These are phyloP conservation scores for Nematostella vectensis DNA, from an alignment of 92 coral and sea anemone species.

Conservation along the genomic window DNA sequence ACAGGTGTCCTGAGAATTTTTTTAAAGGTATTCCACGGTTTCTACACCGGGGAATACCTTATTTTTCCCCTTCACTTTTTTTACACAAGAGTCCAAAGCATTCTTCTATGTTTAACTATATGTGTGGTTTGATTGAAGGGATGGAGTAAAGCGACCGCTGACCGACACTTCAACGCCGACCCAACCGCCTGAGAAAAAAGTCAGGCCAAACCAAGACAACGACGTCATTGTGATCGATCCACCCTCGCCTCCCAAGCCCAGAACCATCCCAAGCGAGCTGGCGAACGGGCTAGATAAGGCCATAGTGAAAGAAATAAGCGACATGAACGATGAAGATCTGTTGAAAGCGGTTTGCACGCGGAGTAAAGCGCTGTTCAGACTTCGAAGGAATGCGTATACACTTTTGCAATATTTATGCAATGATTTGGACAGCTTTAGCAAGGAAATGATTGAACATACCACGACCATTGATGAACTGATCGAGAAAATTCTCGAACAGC, in stretches of 20 bases:
- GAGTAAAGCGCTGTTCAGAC: conserved; percentile 49
- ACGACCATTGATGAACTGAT: conserved; percentile 74
- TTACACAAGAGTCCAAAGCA: no score
- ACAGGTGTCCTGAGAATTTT: no score
- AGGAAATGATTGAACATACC: conserved; percentile 36
- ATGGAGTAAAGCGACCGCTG: conserved; percentile 31
- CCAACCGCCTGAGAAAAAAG: background rate
- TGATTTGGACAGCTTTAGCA: conserved; percentile 83
- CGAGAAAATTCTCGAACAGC: conserved; percentile 75
- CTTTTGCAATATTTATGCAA: conserved; percentile 77
- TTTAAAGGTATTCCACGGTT: background rate
- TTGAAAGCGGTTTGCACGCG: conserved; percentile 45
- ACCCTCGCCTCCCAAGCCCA: conserved; percentile 30
- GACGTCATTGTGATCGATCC: conserved; percentile 75
- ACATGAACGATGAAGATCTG: conserved; percentile 35
- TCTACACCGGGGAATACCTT: background rate
- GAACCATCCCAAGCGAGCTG: conserved; percentile 4
- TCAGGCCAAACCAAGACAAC: conserved; percentile 24
- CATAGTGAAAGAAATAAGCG: conserved; percentile 37
- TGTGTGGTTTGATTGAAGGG: no score
- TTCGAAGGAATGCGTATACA: conserved; percentile 79
- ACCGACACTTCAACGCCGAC: background rate
- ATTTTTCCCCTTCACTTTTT: background rate
- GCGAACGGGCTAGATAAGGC: conserved; percentile 41
- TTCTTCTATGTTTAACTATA: no score